These are phyloP conservation scores for Neocrepidodera transversa DNA, from an alignment of 2,888 invertebrate genomes.

Conservation along the genomic window DNA sequence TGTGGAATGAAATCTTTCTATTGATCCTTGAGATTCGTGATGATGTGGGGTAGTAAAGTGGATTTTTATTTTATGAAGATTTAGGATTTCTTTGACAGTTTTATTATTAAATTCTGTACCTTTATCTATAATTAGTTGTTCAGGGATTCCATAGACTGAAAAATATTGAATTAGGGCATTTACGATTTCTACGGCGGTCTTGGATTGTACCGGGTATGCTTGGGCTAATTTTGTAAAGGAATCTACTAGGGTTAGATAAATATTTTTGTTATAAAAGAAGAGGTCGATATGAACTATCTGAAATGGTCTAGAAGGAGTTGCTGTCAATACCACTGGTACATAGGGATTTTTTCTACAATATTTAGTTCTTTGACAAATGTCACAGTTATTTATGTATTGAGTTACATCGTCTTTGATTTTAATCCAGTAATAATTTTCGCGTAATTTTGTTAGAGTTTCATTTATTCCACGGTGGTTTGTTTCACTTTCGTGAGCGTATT, in stretches of 20 bases:
- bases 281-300: constrained; percentile 15
- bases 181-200: constrained; percentile 9
- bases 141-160: constrained; percentile 12
- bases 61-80: constrained; percentile 30
- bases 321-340: constrained; percentile 16
- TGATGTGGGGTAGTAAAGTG: constrained; percentile 27
- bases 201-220: constrained; percentile 1
- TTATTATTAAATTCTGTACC: constrained; percentile 30
- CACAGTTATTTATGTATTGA: constrained; percentile 8
- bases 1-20: constrained; percentile 22
- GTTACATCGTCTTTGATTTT: not conserved
- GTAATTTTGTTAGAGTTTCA: not conserved
- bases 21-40: constrained; percentile 24
- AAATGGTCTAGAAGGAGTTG: constrained; percentile 24
- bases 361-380: constrained; percentile 17
- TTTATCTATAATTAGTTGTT: constrained; percentile 20
- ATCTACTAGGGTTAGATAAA: constrained; percentile 18
- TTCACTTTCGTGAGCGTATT: constrained; percentile 5
- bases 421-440: constrained; percentile 2
- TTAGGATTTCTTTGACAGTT: constrained; percentile 18
- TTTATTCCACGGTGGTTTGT: constrained; percentile 5
- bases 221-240: constrained; percentile 22
- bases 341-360: constrained; percentile 22
- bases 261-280: not conserved
- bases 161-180: constrained; percentile 25